Conservation (phyloP, 2,888 invertebrate species). For the Pammene aurita region DNA sequence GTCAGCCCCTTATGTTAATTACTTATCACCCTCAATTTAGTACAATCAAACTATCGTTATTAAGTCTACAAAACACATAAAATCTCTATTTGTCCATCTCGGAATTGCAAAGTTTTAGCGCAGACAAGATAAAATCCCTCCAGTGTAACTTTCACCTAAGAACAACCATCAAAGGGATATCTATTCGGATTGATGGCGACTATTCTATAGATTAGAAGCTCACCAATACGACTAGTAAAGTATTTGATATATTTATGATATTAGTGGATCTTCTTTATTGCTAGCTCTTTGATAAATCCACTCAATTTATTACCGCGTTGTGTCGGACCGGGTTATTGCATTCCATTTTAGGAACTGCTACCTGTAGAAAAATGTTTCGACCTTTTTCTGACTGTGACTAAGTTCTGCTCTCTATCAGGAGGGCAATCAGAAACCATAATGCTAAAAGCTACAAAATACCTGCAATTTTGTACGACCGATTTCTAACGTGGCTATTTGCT, state of each 20-base stretch:
- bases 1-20: too few species aligned
- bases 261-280: conserved; percentile 38
- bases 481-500: conserved; percentile 10
- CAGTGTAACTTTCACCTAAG: conserved; percentile 37
- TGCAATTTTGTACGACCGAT: conserved; percentile 12
- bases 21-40: too few species aligned
- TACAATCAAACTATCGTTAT: not conserved
- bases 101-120: conserved; percentile 5
- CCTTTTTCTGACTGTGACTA: conserved; percentile 31
- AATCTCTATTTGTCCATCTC: not conserved
- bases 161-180: conserved; percentile 39
- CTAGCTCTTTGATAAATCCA: conserved; percentile 36
- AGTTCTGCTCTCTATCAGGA: conserved; percentile 35
- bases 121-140: conserved; percentile 24
- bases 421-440: conserved; percentile 22
- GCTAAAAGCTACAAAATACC: conserved; percentile 29
- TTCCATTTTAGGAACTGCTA: conserved; percentile 28
- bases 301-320: conserved; percentile 33
- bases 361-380: conserved; percentile 24
- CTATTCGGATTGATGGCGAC: conserved; percentile 30
- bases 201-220: conserved; percentile 36
- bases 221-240: conserved; percentile 25
- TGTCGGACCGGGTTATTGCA: conserved; percentile 35
- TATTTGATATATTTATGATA: conserved; percentile 38
- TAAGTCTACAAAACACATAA: not conserved